These are phyloP conservation scores for Formica aserva DNA, from an alignment of 2,888 invertebrate genomes.

Conservation along the genomic window DNA sequence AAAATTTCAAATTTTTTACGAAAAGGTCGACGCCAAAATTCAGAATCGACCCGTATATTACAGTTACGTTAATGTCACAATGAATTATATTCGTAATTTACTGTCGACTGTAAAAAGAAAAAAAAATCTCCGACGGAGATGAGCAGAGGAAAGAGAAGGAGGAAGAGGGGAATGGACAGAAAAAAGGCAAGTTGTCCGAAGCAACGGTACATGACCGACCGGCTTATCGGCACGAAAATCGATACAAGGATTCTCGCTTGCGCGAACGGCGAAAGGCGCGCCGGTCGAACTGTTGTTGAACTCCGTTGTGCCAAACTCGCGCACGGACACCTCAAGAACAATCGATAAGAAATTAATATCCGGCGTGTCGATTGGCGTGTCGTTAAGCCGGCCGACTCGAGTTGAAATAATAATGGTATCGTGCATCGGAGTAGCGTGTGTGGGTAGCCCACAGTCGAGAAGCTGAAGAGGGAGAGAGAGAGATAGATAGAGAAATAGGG, in stretches of 20 bases:
- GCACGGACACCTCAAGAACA: slow-evolving; percentile 73
- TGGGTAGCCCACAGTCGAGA: slow-evolving; percentile 51
- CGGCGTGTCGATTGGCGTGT: slow-evolving; percentile 81
- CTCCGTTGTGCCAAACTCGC: slow-evolving; percentile 33
- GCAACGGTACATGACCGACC: slow-evolving; percentile 54
- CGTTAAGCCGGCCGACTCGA: slow-evolving; percentile 78
- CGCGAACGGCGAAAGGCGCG: slow-evolving; percentile 48
- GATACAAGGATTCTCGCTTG: slow-evolving; percentile 52
- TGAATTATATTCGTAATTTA: slow-evolving; percentile 52
- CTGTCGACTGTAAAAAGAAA: slow-evolving; percentile 15
- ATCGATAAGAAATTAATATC: slow-evolving; percentile 84
- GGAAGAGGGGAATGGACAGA: slow-evolving; percentile 8
- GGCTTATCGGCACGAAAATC: slow-evolving; percentile 59
- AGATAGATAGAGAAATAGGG: slow-evolving; percentile 73
- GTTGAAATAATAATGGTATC: slow-evolving; percentile 84
- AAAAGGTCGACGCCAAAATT: neutral
- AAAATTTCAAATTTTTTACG: neutral
- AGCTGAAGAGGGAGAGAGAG: slow-evolving; percentile 71
- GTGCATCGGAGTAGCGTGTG: slow-evolving; percentile 59
- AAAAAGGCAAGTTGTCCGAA: slow-evolving; percentile 48
- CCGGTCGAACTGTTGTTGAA: slow-evolving; percentile 10
- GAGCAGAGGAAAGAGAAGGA: slow-evolving; percentile 35
- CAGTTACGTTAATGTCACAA: slow-evolving; percentile 43
- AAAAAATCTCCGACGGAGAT: neutral
- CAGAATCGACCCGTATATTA: neutral